Percentiles rank a stretch among this genome's conserved stretches.
phyloP scores from a whole-genome alignment of 1,140 invertebrate genomes.

The Apis florea region DNA sequence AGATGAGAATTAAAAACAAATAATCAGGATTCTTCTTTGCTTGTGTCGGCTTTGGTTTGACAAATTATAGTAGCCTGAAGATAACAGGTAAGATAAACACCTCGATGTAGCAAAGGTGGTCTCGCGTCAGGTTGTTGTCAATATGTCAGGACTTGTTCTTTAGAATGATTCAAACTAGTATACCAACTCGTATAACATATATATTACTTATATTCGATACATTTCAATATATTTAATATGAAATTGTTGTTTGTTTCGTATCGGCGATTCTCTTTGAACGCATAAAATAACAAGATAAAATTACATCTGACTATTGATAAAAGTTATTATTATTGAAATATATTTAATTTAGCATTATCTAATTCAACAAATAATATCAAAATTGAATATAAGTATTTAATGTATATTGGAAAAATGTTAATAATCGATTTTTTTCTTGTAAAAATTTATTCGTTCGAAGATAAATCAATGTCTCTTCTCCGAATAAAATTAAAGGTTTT shows the following conservation, averaged over 20 bases:
- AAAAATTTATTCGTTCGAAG: not conserved
- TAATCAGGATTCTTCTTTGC: conserved; percentile 45
- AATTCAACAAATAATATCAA: no score
- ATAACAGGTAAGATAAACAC: conserved; percentile 63
- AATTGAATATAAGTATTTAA: no score
- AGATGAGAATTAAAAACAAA: conserved; percentile 4
- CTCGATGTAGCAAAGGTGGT: conserved; percentile 64
- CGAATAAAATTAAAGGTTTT: conserved; percentile 27
- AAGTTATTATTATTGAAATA: no score
- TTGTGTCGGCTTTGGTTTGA: conserved; percentile 57
- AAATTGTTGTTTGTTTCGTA: not conserved
- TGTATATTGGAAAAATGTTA: no score
- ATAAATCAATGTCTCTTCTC: conserved; percentile 23
- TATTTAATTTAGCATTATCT: no score
- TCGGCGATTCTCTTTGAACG: not conserved
- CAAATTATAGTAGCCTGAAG: conserved; percentile 65
- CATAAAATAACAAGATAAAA: no score
- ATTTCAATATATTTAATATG: conserved; percentile 13
- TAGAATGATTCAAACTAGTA: conserved; percentile 46
- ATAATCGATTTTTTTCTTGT: no score
- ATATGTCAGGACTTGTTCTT: conserved; percentile 59
- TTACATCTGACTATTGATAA: no score
- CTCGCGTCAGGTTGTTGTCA: conserved; percentile 64
- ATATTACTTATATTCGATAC: conserved; percentile 25
- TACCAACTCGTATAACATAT: not conserved